Base-by-base conservation (phyloP, 2,888 invertebrate genomes). In the Philaethria dido region DNA sequence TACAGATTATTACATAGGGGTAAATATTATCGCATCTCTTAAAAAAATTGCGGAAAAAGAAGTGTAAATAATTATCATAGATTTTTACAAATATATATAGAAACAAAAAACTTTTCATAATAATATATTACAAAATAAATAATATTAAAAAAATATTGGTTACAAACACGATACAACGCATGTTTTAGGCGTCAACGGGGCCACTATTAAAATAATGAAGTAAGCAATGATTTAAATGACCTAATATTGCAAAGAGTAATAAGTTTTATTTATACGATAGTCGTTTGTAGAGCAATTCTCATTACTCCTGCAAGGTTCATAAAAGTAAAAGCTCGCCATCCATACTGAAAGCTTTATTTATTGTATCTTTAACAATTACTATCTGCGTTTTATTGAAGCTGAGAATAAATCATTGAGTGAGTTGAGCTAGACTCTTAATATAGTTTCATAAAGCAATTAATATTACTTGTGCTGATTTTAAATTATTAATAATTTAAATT, bases 321-420 rank as follows among this genome's bases (percentile, higher is more conserved):
- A 59, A 65, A 65, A 65, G 29, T 52, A 50, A 65, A 48, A 65
- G 33, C 60, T 60, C 18, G 29, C n/a, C 33, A 42, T 60, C 42
- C 44, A 44, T 39, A 13, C 33, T 65, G 20, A 60, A 44, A 52
- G 64, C 67, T 82, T 84, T 80, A 84, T 82, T 84, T 81, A 84
- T 80, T 77, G 80, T 78, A 75, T 71, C 69, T 80, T 81, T 82
- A 79, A 83, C 78, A 78, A 79, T 77, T 71, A 73, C 70, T 64
- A 76, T 76, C 76, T 75, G 72, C 66, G 72, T 71, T 72, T 80
- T 78, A 80, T 80, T 81, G 73, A 73, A 74, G 72, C 68, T 71
- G 70, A 66, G 64, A 73, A 64, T 47, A 50, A 52, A 42, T 25
- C 11, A n/a, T 50, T 13, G 5, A 62, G 25, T 42, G 25, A 44